These are phyloP conservation scores for Hexactinellida sp. DNA, from an alignment of 37 sponge, comb jelly and placozoan species.

Conservation along the genomic window DNA sequence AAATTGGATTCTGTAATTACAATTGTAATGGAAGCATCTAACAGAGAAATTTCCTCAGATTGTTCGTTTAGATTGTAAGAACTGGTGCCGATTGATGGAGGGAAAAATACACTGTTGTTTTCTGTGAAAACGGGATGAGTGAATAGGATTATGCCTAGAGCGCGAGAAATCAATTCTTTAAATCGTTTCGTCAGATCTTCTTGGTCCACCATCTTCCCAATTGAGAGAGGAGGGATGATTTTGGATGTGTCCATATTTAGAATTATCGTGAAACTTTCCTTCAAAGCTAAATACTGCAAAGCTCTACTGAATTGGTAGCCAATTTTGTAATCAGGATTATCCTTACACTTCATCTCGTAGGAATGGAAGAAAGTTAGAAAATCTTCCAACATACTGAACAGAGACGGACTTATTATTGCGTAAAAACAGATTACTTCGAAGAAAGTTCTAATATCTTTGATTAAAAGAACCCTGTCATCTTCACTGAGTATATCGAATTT, in stretches of 20 bases:
- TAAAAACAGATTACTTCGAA: not conserved
- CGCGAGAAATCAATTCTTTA: slow-evolving; percentile 3
- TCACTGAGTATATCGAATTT: not conserved
- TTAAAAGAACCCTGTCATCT: not conserved
- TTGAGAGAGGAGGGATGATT: not conserved
- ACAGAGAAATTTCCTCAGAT: not conserved
- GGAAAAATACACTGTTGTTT: not conserved
- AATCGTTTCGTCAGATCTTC: not conserved
- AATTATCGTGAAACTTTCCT: not conserved
- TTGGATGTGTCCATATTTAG: not conserved
- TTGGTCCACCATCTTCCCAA: not conserved
- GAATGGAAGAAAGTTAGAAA: slow-evolving; percentile 6
- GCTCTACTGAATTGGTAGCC: not conserved
- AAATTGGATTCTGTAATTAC: not conserved
- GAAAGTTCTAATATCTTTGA: slow-evolving; percentile 6
- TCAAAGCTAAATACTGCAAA: not conserved
- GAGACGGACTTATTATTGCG: not conserved
- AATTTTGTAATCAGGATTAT: not conserved
- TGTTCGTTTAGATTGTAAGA: not conserved
- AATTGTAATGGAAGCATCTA: not conserved
- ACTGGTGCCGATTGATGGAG: not conserved
- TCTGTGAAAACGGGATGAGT: not conserved
- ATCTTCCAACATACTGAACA: not conserved
- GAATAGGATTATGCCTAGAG: not conserved
- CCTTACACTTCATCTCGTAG: not conserved